These are phyloP conservation scores for Dicyrtoma fusca DNA, from an alignment of 2,888 invertebrate species.

Conservation along the genomic window DNA sequence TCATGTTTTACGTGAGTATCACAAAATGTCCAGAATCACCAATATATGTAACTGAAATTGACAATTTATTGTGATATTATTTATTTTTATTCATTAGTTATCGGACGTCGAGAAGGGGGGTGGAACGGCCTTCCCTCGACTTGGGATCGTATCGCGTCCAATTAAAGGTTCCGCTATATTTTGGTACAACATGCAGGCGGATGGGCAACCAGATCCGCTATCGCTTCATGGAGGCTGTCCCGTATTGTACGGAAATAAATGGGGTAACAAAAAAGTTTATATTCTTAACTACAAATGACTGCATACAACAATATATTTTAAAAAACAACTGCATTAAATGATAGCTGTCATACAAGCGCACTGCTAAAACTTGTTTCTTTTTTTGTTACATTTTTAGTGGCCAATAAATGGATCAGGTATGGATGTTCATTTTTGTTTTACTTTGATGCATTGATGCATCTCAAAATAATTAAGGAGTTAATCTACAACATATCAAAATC, in stretches of 20 bases:
- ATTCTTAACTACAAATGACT: no score
- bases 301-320: no score
- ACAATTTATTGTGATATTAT: background rate
- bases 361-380: no score
- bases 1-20: constrained; percentile 54
- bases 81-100: constrained; percentile 35
- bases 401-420: constrained; percentile 55
- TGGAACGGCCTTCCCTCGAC: constrained; percentile 58
- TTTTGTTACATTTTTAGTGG: constrained; percentile 43
- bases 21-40: no score
- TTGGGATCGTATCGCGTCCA: constrained; percentile 57
- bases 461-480: background rate
- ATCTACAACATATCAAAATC: no score
- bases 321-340: no score
- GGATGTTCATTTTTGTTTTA: background rate
- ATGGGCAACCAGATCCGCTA: constrained; percentile 59
- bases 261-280: constrained; percentile 44
- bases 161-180: constrained; percentile 60
- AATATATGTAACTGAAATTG: no score
- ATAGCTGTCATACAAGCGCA: no score
- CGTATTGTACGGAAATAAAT: constrained; percentile 52
- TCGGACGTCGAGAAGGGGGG: constrained; percentile 56
- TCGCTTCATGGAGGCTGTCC: constrained; percentile 50
- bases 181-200: constrained; percentile 61
- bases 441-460: background rate